Conservation (phyloP, 2,888 invertebrate species). For the Phengaris alcon region DNA sequence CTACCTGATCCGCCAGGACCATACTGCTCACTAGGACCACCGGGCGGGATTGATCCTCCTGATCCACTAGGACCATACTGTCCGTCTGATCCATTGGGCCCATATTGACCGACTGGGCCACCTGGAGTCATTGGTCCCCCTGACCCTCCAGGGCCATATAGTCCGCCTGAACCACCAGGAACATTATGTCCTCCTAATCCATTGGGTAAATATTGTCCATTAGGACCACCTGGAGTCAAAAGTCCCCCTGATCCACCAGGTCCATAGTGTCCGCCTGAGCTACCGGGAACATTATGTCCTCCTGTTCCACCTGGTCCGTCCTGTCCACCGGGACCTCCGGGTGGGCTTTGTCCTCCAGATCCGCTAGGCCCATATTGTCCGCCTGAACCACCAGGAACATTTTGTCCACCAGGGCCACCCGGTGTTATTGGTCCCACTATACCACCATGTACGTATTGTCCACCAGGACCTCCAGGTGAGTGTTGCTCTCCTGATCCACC, state of each 20-base stretch:
- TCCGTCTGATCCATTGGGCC: not conserved
- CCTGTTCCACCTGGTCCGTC: slow-evolving; percentile 33
- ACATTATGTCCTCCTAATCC: slow-evolving; percentile 35
- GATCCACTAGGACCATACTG: slow-evolving; percentile 31
- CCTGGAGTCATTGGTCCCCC: slow-evolving; percentile 32
- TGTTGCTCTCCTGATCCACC: slow-evolving; percentile 34
- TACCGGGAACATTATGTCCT: slow-evolving; percentile 28
- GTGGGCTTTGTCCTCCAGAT: slow-evolving; percentile 22
- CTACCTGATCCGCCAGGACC: slow-evolving; percentile 35
- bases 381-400: slow-evolving; percentile 3
- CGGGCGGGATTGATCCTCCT: slow-evolving; percentile 26
- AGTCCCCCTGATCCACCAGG: slow-evolving; percentile 31
- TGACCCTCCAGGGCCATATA: not conserved
- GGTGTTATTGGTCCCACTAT: slow-evolving; percentile 32
- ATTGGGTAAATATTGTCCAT: not conserved
- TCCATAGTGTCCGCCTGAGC: not conserved
- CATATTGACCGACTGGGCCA: slow-evolving; percentile 30
- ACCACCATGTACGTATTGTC: slow-evolving; percentile 21
- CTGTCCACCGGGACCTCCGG: not conserved
- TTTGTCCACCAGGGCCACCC: slow-evolving; percentile 29
- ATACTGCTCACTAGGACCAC: slow-evolving; percentile 17
- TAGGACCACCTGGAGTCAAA: too few relatives aligned
- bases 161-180: slow-evolving; percentile 32
- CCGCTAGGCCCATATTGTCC: slow-evolving; percentile 28
- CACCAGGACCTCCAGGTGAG: slow-evolving; percentile 13